A percentile compares a stretch with the other conserved stretches of the same genome.
Conservation (phyloP, 2,113 vertebrate species). For the Castor canadensis region DNA sequence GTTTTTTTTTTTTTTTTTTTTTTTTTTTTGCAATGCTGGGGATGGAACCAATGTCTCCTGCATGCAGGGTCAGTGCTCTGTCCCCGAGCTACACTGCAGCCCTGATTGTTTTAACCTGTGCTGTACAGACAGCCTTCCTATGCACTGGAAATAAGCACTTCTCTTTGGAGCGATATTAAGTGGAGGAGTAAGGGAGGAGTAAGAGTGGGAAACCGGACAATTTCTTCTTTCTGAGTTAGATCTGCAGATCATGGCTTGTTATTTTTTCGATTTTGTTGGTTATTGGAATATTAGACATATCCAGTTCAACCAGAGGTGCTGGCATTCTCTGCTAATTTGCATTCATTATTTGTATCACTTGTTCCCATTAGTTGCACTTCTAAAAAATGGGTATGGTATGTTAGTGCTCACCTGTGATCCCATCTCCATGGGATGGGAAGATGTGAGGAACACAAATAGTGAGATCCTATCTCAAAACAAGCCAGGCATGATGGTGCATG, state of each 20-base stretch:
- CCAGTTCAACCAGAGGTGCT: background rate
- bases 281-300: background rate
- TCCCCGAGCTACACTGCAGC: too few relatives aligned
- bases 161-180: background rate
- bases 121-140: background rate
- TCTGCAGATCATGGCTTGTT: background rate
- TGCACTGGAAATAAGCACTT: background rate
- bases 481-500: too few relatives aligned
- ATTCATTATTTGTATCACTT: background rate
- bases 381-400: too few relatives aligned
- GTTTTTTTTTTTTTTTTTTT: background rate
- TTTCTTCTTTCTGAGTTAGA: background rate
- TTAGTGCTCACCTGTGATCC: too few relatives aligned
- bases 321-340: background rate
- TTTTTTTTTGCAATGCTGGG: too few relatives aligned
- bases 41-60: background rate
- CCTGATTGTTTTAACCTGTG: background rate
- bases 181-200: too few relatives aligned
- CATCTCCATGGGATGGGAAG: too few relatives aligned
- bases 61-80: background rate
- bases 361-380: background rate
- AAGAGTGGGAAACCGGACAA: background rate
- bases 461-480: too few relatives aligned
- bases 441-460: too few relatives aligned
- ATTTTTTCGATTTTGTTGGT: background rate